Conservation (phyloP, 2,113 vertebrate species). For the Gadus chalcogrammus region DNA sequence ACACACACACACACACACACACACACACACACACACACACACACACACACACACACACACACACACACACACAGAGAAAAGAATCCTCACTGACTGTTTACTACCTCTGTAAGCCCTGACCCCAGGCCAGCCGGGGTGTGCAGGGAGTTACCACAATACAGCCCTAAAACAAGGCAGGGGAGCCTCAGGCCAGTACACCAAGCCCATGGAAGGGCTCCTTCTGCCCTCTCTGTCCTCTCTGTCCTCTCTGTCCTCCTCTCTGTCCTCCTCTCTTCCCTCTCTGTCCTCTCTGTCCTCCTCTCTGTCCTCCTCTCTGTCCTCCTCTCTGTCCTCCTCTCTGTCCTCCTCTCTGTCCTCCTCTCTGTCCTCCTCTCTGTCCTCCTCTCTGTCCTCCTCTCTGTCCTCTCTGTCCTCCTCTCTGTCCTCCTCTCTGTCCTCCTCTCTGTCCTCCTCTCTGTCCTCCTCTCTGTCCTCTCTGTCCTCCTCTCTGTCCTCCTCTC, state of each 20-base stretch:
- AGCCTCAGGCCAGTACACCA: conserved; percentile 20
- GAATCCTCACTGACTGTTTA: conserved; percentile 61
- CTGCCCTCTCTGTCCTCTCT: background rate
- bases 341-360: too few species aligned
- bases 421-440: too few species aligned
- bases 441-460: too few species aligned
- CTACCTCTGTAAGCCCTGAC: conserved; percentile 63
- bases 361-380: too few species aligned
- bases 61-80: conserved; percentile 44
- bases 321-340: too few species aligned
- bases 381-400: too few species aligned
- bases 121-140: conserved; percentile 57
- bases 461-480: too few species aligned
- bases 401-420: too few species aligned
- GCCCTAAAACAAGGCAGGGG: conserved; percentile 44
- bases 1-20: conserved; percentile 47
- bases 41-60: conserved; percentile 38
- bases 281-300: background rate
- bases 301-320: too few species aligned
- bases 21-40: conserved; percentile 49
- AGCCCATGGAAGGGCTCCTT: conserved; percentile 21
- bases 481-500: too few species aligned
- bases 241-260: too few species aligned
- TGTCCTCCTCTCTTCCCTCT: conserved; percentile 26
- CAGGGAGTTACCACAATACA: conserved; percentile 58